Percentiles rank a stretch among this genome's conserved stretches.
phyloP scores from a whole-genome alignment of 1,140 invertebrate genomes.

The Eupeodes corollae region DNA sequence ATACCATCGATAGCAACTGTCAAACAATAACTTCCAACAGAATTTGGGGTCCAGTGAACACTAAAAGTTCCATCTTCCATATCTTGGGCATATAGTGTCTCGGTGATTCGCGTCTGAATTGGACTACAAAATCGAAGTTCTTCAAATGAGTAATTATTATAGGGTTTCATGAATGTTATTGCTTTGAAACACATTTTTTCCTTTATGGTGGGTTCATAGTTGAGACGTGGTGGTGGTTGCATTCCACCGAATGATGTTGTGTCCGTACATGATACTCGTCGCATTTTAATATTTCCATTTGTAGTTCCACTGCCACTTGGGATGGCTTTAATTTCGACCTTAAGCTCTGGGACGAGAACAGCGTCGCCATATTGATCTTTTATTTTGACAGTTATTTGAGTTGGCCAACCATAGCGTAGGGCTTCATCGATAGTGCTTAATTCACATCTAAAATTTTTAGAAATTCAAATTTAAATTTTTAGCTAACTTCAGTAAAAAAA shows the following conservation, averaged over 20 bases:
- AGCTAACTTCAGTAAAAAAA: background rate
- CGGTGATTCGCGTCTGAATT: constrained; percentile 52
- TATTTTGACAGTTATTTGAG: constrained; percentile 70
- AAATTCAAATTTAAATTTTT: too few species aligned
- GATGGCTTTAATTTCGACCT: constrained; percentile 41
- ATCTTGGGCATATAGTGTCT: constrained; percentile 71
- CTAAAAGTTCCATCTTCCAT: constrained; percentile 81
- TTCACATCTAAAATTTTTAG: constrained; percentile 48
- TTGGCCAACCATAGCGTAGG: constrained; percentile 69
- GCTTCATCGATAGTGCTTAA: constrained; percentile 64
- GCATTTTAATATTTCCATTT: constrained; percentile 13
- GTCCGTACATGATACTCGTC: constrained; percentile 13
- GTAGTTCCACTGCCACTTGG: constrained; percentile 13
- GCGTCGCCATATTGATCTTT: constrained; percentile 87
- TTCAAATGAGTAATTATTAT: constrained; percentile 93
- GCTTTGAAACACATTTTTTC: constrained; percentile 91
- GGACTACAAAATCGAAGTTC: constrained; percentile 68
- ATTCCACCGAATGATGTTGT: constrained; percentile 16
- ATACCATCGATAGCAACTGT: constrained; percentile 81
- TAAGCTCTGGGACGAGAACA: constrained; percentile 73
- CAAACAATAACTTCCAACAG: constrained; percentile 80
- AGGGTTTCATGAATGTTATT: constrained; percentile 87
- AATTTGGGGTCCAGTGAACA: constrained; percentile 85
- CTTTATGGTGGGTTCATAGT: constrained; percentile 73
- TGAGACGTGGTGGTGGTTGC: constrained; percentile 58